These are phyloP conservation scores for Carabus problematicus DNA, from an alignment of 2,888 invertebrate genomes.

Conservation along the genomic window DNA sequence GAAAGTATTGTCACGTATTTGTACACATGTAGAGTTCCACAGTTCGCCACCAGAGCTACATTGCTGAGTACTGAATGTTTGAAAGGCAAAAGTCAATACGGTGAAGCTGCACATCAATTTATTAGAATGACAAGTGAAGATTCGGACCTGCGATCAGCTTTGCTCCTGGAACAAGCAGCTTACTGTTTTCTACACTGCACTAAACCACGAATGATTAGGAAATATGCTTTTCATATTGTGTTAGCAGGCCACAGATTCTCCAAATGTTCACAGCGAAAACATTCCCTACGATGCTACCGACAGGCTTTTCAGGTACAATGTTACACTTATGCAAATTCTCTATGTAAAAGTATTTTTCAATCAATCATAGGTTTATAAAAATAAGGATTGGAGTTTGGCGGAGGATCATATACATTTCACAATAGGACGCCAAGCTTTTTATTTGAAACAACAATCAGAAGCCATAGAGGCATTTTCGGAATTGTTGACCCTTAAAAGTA, in stretches of 20 bases:
- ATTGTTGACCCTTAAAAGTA: conserved; percentile 73
- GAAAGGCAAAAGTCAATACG: conserved; percentile 76
- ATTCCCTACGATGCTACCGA: conserved; percentile 89
- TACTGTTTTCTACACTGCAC: conserved; percentile 82
- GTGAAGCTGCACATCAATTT: conserved; percentile 94
- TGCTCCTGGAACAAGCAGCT: conserved; percentile 94
- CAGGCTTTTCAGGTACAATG: conserved; percentile 83
- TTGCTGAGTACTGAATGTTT: conserved; percentile 88
- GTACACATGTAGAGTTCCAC: conserved; percentile 88
- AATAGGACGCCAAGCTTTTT: conserved; percentile 87
- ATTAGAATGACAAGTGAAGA: conserved; percentile 97
- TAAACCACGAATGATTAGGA: conserved; percentile 79
- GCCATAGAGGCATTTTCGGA: conserved; percentile 80
- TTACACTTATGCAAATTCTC: not conserved
- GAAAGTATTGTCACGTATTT: conserved; percentile 92
- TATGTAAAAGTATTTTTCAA: conserved; percentile 12
- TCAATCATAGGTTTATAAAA: conserved; percentile 69
- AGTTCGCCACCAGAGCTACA: conserved; percentile 92
- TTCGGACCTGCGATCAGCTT: conserved; percentile 92
- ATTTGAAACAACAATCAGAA: conserved; percentile 74
- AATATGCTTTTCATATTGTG: conserved; percentile 96
- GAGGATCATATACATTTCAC: conserved; percentile 97
- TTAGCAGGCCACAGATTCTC: conserved; percentile 95
- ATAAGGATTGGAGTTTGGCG: conserved; percentile 88
- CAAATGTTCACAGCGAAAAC: conserved; percentile 90